These are phyloP conservation scores for Hirtodrosophila alboralis DNA, from an alignment of 2,888 invertebrate species.

Conservation along the genomic window DNA sequence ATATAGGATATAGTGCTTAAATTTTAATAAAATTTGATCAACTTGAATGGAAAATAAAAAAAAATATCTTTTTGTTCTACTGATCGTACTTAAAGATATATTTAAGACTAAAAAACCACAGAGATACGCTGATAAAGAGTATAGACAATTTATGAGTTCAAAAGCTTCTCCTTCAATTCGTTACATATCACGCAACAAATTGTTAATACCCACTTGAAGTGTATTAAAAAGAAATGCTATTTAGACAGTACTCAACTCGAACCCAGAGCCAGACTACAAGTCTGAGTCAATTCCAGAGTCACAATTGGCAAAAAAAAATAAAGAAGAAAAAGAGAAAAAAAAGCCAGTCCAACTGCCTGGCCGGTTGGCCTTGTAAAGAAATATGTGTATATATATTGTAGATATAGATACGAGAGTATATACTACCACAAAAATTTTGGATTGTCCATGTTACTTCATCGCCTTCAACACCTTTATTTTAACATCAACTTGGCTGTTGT, in stretches of 20 bases:
- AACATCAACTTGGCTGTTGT: constrained; percentile 30
- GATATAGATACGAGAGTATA: constrained; percentile 8
- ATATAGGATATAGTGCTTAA: no score
- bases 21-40: no score
- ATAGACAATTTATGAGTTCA: no score
- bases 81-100: no score
- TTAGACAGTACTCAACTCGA: constrained; percentile 35
- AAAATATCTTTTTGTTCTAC: no score
- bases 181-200: no score
- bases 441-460: constrained; percentile 68
- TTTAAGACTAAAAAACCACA: no score
- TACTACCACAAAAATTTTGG: constrained; percentile 45
- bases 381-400: constrained; percentile 12
- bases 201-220: no score
- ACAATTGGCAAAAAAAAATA: constrained; percentile 31
- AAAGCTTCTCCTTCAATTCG: no score
- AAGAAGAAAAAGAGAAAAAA: constrained; percentile 7
- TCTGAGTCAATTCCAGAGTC: constrained; percentile 15
- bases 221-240: constrained; percentile 14
- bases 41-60: no score
- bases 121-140: no score
- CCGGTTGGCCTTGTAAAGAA: constrained; percentile 69
- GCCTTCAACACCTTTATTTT: constrained; percentile 62
- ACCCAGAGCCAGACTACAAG: constrained; percentile 1
- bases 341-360: constrained; percentile 46